Evolutionary conservation across 2,113 vertebrate species (phyloP).

Genomic region (Phylloscopus trochiloides): DNA sequence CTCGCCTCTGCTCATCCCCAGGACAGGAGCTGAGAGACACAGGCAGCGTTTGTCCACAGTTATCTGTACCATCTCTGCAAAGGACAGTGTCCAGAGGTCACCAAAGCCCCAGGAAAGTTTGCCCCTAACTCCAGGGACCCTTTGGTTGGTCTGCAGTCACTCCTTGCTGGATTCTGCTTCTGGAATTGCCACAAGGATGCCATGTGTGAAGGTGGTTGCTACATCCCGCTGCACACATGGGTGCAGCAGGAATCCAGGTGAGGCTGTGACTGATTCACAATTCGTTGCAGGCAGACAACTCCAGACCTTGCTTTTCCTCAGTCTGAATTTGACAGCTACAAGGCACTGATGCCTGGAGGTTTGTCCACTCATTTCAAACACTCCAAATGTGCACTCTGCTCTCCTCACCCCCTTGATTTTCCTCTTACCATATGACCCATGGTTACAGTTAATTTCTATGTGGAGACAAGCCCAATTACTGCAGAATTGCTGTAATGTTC

Average conservation of each 20-base stretch:
- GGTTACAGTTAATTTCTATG: neutral
- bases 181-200: neutral
- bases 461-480: neutral
- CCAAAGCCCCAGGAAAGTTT: neutral
- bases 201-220: neutral
- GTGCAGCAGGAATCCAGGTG: neutral
- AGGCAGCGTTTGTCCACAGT: neutral
- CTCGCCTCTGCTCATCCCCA: neutral
- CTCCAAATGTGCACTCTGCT: neutral
- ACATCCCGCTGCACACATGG: fast-evolving
- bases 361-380: neutral
- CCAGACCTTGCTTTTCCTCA: neutral
- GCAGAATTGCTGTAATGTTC: neutral
- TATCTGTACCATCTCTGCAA: fast-evolving
- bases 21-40: neutral
- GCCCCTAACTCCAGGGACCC: no score
- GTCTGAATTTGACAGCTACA: neutral
- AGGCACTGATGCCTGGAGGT: neutral
- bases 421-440: neutral
- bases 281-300: neutral
- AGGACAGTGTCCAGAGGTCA: fast-evolving
- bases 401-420: neutral
- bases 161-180: neutral
- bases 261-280: neutral
- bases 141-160: neutral